Conservation (phyloP, 2,888 invertebrate species). For the Trichopoda pennipes region DNA sequence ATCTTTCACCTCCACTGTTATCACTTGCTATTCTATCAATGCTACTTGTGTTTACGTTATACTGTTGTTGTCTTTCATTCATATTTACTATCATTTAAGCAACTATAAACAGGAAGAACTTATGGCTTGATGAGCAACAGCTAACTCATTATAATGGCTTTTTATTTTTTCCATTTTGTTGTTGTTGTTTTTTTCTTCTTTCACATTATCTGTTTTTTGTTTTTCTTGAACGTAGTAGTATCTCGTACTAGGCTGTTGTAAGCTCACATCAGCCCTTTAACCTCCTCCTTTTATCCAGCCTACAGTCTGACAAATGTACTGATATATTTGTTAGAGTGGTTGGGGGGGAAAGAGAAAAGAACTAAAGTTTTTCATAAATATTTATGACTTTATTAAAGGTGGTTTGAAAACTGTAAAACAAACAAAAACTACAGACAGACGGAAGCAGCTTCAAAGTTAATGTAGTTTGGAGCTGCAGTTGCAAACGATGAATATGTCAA, state of each 20-base stretch:
- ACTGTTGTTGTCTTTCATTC: slow-evolving; percentile 4
- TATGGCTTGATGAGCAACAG: slow-evolving; percentile 69
- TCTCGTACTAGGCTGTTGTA: slow-evolving; percentile 10
- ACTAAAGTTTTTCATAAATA: slow-evolving; percentile 79
- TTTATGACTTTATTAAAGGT: slow-evolving; percentile 80
- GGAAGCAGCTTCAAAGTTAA: slow-evolving; percentile 44
- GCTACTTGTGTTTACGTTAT: slow-evolving; percentile 13
- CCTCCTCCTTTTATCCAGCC: not conserved
- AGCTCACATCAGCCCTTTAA: not conserved
- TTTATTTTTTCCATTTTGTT: slow-evolving; percentile 49
- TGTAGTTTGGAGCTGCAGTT: slow-evolving; percentile 41
- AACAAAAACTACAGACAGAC: slow-evolving; percentile 47
- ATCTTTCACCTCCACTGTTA: slow-evolving; percentile 10
- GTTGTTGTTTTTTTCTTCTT: slow-evolving; percentile 28
- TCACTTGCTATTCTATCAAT: slow-evolving; percentile 24
- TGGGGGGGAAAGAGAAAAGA: not conserved
- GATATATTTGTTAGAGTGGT: not conserved
- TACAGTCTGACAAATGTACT: slow-evolving; percentile 14
- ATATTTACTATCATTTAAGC: slow-evolving; percentile 65
- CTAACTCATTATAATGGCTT: slow-evolving; percentile 68
- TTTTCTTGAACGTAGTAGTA: slow-evolving; percentile 21
- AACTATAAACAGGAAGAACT: slow-evolving; percentile 67
- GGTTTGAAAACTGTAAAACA: slow-evolving; percentile 45
- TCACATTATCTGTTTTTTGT: slow-evolving; percentile 35
- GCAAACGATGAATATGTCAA: slow-evolving; percentile 55